Evolutionary conservation across 2,113 vertebrate species (phyloP).

Genomic region (Leuciscus idus): DNA sequence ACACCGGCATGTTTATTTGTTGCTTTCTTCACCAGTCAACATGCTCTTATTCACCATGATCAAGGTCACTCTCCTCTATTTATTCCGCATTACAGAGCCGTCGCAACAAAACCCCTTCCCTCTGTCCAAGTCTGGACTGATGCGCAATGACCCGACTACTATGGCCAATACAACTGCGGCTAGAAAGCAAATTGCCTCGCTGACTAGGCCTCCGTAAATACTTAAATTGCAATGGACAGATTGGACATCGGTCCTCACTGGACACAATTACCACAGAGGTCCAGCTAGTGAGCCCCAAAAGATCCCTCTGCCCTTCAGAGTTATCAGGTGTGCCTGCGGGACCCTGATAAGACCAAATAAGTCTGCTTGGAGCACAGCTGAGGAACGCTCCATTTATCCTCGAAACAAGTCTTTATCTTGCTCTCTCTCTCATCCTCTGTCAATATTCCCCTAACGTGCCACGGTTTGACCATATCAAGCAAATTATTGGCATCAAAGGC

Average conservation of each 20-base stretch:
- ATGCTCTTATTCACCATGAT: constrained; percentile 37
- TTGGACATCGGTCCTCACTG: constrained; percentile 34
- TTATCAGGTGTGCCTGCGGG: constrained; percentile 59
- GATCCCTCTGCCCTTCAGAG: constrained; percentile 51
- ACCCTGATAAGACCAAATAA: constrained; percentile 61
- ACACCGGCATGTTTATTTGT: neutral
- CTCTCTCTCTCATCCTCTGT: constrained; percentile 43
- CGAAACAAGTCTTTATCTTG: constrained; percentile 50
- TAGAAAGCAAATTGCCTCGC: constrained; percentile 44
- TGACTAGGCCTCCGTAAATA: constrained; percentile 45
- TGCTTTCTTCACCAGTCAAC: constrained; percentile 20
- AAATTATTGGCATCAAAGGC: constrained; percentile 60
- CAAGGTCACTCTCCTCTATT: constrained; percentile 52
- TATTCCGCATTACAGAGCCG: constrained; percentile 36
- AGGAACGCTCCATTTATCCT: constrained; percentile 55
- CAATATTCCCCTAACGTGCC: constrained; percentile 53
- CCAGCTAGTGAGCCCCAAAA: constrained; percentile 42
- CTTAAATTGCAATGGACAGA: constrained; percentile 43
- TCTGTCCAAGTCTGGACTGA: constrained; percentile 7
- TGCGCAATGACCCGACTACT: constrained; percentile 21
- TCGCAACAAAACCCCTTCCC: constrained; percentile 1
- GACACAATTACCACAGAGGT: constrained; percentile 55
- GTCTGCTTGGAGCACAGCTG: constrained; percentile 43
- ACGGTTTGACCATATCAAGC: constrained; percentile 55
- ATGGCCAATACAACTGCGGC: neutral